A percentile compares a stretch with the other conserved stretches of the same genome.
phyloP scores from a whole-genome alignment of 2,113 vertebrate genomes.

The Odontophorus gujanensis region DNA sequence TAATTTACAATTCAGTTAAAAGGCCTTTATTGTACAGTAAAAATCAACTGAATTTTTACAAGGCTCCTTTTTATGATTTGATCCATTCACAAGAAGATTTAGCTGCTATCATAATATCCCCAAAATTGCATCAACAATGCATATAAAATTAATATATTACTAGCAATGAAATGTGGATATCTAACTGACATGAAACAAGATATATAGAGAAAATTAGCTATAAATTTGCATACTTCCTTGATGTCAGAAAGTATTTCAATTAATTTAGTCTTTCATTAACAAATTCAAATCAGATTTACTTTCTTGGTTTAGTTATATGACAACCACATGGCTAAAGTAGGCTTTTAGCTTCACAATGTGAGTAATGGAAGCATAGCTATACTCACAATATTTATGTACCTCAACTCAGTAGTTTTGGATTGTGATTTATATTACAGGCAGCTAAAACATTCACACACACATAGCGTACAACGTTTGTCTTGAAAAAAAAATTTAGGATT shows the following conservation, averaged over 20 bases:
- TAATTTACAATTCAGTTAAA: conserved; percentile 66
- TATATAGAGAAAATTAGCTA: conserved; percentile 1
- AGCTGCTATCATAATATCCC: not conserved
- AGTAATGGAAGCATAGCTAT: not conserved
- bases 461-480: not conserved
- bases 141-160: conserved; percentile 35
- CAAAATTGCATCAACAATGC: conserved; percentile 34
- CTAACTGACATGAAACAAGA: conserved; percentile 20
- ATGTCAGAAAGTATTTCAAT: conserved; percentile 45
- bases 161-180: not conserved
- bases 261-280: conserved; percentile 38
- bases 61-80: conserved; percentile 45
- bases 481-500: not conserved
- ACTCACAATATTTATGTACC: not conserved
- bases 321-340: conserved; percentile 13
- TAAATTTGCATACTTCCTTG: conserved; percentile 27
- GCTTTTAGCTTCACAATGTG: conserved; percentile 12
- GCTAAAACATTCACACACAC: not conserved
- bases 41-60: conserved; percentile 45
- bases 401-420: not conserved
- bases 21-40: conserved; percentile 46
- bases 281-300: conserved; percentile 57
- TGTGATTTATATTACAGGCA: not conserved
- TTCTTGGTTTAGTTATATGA: conserved; percentile 17
- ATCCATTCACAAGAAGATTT: conserved; percentile 49